These are phyloP conservation scores for Microtus oregoni DNA, from an alignment of 2,113 vertebrate genomes.

Conservation along the genomic window DNA sequence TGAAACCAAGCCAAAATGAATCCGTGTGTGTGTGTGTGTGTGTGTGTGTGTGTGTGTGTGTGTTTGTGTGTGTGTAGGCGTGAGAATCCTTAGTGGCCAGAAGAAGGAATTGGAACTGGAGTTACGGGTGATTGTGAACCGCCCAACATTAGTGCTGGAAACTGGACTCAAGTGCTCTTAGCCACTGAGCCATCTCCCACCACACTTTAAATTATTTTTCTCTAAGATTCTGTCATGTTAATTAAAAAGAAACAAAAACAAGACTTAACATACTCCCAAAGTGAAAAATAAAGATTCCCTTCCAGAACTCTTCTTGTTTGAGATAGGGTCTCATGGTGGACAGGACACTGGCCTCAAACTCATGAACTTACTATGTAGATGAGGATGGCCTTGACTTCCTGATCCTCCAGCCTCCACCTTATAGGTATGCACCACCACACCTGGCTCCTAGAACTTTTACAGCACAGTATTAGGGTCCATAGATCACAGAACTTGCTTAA, in stretches of 20 bases:
- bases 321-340: too few relatives aligned
- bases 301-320: not conserved
- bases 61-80: not conserved
- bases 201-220: not conserved
- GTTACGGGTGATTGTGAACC: not conserved
- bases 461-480: not conserved
- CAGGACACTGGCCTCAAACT: not conserved
- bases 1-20: not conserved
- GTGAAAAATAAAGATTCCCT: not conserved
- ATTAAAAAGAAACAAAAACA: not conserved
- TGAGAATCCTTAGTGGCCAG: too few relatives aligned
- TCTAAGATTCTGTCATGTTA: not conserved
- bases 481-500: slow-evolving; percentile 6
- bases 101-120: not conserved
- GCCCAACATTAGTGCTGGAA: not conserved
- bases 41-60: not conserved
- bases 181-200: not conserved
- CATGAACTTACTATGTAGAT: not conserved
- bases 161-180: not conserved
- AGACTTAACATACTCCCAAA: not conserved
- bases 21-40: not conserved
- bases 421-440: not conserved
- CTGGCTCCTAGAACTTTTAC: not conserved
- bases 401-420: not conserved
- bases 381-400: not conserved